A percentile compares a stretch with the other conserved stretches of the same genome.
Evolutionary conservation across 1,140 invertebrate genomes (phyloP).

Genomic region (Mercenaria mercenaria): DNA sequence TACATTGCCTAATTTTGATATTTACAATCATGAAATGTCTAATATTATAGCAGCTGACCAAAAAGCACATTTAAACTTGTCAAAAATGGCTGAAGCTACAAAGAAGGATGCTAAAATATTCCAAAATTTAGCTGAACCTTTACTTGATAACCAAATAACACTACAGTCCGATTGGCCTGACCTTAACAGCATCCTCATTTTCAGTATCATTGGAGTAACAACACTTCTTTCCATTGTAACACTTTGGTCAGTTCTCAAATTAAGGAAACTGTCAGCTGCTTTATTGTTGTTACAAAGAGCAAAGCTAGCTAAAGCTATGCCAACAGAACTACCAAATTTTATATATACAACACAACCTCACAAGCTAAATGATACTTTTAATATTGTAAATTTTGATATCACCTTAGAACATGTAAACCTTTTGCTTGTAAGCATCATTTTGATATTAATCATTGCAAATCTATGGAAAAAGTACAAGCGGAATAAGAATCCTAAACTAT

Average conservation of each 20-base stretch:
- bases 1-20: constrained; percentile 13
- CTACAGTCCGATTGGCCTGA: constrained; percentile 14
- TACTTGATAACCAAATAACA: constrained; percentile 19
- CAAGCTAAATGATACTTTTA: not conserved
- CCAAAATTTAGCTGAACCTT: constrained; percentile 24
- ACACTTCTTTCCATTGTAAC: not conserved
- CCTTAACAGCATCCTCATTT: not conserved
- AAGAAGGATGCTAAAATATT: constrained; percentile 49
- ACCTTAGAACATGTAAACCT: not conserved
- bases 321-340: constrained; percentile 9
- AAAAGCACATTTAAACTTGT: constrained; percentile 32
- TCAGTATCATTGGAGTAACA: not conserved
- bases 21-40: constrained; percentile 29
- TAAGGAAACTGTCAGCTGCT: not conserved
- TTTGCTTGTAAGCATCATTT: not conserved
- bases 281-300: not conserved
- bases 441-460: not conserved
- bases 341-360: not conserved
- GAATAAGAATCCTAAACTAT: not conserved
- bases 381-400: not conserved
- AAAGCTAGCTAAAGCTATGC: not conserved
- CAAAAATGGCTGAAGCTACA: constrained; percentile 25
- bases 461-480: not conserved
- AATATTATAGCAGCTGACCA: constrained; percentile 29
- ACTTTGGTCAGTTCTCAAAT: not conserved